Evolutionary conservation across 2,888 invertebrate genomes (phyloP).

Genomic region (Sericinus montela): DNA sequence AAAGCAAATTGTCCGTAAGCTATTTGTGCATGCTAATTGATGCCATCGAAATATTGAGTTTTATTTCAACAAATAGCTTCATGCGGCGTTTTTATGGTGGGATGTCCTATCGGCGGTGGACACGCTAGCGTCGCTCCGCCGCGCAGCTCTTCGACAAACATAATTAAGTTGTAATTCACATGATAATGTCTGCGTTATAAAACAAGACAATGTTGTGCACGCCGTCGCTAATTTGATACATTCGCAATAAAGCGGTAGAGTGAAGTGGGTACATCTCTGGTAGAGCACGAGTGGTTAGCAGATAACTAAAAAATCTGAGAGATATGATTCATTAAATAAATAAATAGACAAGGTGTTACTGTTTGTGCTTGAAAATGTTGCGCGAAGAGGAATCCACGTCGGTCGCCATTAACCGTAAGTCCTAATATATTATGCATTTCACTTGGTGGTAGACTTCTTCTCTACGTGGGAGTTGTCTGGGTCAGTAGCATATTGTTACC

Average conservation of each 20-base stretch:
- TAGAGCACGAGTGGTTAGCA: neutral
- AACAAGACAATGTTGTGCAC: neutral
- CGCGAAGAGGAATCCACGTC: neutral
- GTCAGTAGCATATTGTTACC: no score
- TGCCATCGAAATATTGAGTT: neutral
- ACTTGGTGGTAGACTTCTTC: no score
- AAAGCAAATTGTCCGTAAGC: slow-evolving; percentile 11
- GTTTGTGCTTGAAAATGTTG: neutral
- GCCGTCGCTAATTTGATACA: neutral
- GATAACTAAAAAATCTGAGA: neutral
- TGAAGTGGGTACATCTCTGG: no score
- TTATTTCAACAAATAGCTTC: neutral
- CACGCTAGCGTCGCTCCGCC: neutral
- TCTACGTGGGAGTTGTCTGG: no score
- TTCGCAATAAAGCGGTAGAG: neutral
- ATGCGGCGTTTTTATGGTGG: neutral
- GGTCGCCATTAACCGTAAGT: neutral
- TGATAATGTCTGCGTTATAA: slow-evolving; percentile 11
- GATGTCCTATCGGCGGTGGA: neutral
- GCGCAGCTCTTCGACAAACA: slow-evolving; percentile 9
- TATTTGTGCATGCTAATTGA: no score
- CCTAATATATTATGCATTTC: neutral
- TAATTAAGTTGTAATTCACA: slow-evolving; percentile 20
- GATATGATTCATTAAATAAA: neutral
- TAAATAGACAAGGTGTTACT: neutral